A percentile compares a stretch with the other conserved stretches of the same genome.
Conservation (phyloP, 2,113 vertebrate species). For the Cavia aperea region DNA sequence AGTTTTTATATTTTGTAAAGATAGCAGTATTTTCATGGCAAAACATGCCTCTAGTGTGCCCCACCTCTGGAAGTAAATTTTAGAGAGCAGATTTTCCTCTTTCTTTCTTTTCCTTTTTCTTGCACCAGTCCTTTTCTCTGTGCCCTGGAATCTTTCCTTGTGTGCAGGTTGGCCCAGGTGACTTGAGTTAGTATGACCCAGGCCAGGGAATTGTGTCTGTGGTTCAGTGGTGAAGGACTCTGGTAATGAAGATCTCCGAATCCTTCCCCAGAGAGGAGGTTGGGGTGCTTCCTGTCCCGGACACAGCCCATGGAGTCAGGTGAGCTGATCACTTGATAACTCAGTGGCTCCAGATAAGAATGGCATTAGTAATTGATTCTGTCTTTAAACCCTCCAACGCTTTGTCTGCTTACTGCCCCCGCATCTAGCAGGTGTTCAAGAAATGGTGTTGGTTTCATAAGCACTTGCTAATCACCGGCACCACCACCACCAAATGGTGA, state of each 20-base stretch:
- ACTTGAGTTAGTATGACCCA: background rate
- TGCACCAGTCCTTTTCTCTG: background rate
- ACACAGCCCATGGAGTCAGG: background rate
- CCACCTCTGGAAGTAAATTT: background rate
- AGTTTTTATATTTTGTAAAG: constrained; percentile 11
- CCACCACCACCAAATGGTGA: background rate
- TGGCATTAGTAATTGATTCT: background rate
- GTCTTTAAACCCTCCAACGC: background rate
- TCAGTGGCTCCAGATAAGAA: background rate
- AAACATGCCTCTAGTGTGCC: background rate
- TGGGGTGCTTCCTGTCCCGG: background rate
- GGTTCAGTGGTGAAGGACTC: background rate
- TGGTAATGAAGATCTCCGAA: background rate
- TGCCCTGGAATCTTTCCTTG: background rate
- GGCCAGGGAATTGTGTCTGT: background rate
- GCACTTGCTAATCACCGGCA: background rate
- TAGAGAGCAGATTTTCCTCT: background rate
- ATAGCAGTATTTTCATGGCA: background rate
- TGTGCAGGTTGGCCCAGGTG: background rate
- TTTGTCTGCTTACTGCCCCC: background rate
- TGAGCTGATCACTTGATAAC: too few relatives aligned
- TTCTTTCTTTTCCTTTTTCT: background rate
- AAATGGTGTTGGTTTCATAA: background rate
- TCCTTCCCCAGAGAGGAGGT: background rate
- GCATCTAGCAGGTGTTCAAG: background rate